Conservation (phyloP, 2,113 vertebrate species). For the Siniperca knerii region DNA sequence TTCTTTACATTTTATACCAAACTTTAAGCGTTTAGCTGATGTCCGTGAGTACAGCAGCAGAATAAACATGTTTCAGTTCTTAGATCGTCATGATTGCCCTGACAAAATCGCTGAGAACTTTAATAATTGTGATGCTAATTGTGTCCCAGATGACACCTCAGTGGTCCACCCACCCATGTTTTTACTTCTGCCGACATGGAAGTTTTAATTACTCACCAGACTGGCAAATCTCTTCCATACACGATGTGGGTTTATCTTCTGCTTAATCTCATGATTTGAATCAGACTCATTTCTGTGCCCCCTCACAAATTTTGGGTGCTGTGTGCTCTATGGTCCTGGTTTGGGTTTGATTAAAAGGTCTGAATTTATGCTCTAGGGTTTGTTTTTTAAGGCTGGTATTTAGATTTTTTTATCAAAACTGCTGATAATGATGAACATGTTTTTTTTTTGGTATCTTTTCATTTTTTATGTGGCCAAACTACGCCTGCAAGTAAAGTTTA, state of each 20-base stretch:
- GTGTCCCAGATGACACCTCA: conserved; percentile 30
- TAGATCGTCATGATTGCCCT: background rate
- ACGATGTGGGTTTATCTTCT: conserved; percentile 42
- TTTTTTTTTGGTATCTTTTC: background rate
- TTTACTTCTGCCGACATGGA: conserved; percentile 33
- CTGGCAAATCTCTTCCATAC: conserved; percentile 38
- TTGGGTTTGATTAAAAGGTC: background rate
- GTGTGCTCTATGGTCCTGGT: background rate
- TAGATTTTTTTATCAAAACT: background rate
- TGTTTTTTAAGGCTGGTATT: background rate
- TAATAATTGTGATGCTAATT: conserved; percentile 28
- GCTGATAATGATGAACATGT: background rate
- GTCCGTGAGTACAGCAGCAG: background rate
- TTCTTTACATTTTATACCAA: background rate
- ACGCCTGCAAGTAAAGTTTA: background rate
- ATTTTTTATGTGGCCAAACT: background rate
- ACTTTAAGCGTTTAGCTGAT: no score
- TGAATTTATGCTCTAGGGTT: background rate
- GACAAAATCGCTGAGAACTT: conserved; percentile 15
- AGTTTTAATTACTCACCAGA: conserved; percentile 52
- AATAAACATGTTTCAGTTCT: background rate
- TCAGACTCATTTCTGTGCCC: conserved; percentile 11
- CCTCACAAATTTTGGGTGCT: background rate
- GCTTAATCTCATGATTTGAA: conserved; percentile 28
- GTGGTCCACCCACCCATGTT: conserved; percentile 11